Conservation (phyloP, 2,888 invertebrate genomes). For the Synanthedon tipuliformis region DNA sequence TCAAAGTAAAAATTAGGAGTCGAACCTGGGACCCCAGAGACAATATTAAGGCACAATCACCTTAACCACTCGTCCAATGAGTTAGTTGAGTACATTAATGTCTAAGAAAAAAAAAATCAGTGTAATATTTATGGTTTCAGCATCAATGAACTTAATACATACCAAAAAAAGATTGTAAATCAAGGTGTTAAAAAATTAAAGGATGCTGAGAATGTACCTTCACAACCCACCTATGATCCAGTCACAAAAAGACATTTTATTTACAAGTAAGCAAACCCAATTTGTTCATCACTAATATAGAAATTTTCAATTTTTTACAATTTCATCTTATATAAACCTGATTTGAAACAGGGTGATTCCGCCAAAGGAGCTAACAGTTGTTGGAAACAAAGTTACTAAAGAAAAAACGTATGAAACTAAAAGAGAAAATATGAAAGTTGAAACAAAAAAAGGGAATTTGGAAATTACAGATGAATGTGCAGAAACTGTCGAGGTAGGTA, state of each 20-base stretch:
- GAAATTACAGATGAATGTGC: not conserved
- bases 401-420: constrained; percentile 12
- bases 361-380: constrained; percentile 48
- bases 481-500: not conserved
- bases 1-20: not conserved
- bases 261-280: constrained; percentile 40
- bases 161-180: constrained; percentile 56
- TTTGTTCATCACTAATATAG: too few relatives aligned
- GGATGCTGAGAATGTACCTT: constrained; percentile 39
- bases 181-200: constrained; percentile 52
- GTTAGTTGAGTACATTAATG: too few relatives aligned
- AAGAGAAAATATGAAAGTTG: not conserved
- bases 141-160: constrained; percentile 47
- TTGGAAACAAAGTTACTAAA: constrained; percentile 42
- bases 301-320: too few relatives aligned
- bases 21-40: too few relatives aligned
- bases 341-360: constrained; percentile 37
- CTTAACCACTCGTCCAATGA: too few relatives aligned
- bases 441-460: not conserved
- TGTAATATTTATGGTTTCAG: constrained; percentile 20
- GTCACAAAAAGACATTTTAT: constrained; percentile 51
- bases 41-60: too few relatives aligned
- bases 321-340: too few relatives aligned
- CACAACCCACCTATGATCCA: constrained; percentile 50
- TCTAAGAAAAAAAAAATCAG: too few relatives aligned